These are phyloP conservation scores for Acanthurus leucopareius DNA, from an alignment of 2,797 vertebrate genomes.

Conservation along the genomic window DNA sequence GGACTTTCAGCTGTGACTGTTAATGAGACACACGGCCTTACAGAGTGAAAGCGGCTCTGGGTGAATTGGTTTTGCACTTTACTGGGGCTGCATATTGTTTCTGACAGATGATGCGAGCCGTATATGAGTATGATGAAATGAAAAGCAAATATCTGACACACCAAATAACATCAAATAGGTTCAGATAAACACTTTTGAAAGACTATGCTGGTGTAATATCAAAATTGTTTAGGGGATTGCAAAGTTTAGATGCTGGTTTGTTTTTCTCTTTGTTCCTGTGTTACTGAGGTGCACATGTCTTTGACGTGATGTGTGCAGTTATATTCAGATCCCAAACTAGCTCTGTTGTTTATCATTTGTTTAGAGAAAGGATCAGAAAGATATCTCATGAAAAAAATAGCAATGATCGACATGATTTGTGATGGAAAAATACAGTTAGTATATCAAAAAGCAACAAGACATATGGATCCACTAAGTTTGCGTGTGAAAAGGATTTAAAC, in stretches of 20 bases:
- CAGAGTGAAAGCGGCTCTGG: constrained; percentile 20
- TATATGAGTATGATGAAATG: constrained; percentile 57
- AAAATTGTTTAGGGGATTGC: not conserved
- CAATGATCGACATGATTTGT: not conserved
- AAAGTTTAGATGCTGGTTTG: constrained; percentile 6
- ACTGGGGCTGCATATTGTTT: constrained; percentile 17
- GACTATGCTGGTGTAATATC: constrained; percentile 14
- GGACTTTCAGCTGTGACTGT: constrained; percentile 43
- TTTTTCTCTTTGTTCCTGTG: not conserved
- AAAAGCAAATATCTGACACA: constrained; percentile 50
- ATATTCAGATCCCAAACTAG: not conserved
- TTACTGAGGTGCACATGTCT: constrained; percentile 3
- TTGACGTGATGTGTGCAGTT: not conserved
- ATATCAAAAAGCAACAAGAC: not conserved
- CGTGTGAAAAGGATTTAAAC: not conserved
- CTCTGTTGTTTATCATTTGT: not conserved
- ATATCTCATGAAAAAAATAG: not conserved
- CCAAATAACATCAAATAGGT: constrained; percentile 36
- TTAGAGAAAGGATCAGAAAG: not conserved
- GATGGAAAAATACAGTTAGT: not conserved
- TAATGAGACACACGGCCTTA: constrained; percentile 41
- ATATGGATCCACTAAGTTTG: not conserved
- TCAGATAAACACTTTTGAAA: constrained; percentile 8
- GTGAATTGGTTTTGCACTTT: constrained; percentile 42
- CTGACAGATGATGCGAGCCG: constrained; percentile 49